Evolutionary conservation across 2,888 invertebrate species (phyloP), one percentile per base, ranked within the genome.

Genomic region (Syrphus vitripennis): DNA sequence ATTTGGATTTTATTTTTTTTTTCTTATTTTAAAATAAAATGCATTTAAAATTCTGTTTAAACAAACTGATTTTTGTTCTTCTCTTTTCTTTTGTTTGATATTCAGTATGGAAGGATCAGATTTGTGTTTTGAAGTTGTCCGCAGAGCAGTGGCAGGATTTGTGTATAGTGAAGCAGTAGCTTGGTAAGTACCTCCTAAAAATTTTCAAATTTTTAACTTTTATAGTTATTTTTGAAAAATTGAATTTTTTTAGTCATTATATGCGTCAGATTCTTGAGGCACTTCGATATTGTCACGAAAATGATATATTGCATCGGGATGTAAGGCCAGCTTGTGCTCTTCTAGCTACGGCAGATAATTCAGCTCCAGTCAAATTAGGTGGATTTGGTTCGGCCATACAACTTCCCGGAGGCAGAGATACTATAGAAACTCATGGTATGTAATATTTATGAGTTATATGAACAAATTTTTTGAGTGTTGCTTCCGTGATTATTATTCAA

Each of bases 151-250:
- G 37, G 97, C 98, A 71, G 99, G 99, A 88, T 99, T 99, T 93
- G 98, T 98, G 82, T 99, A 99, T 94, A 99, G 99, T 91, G 99
- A 99, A 94, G 98, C 99, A 53, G 99, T 99, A 72, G 98, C 98
- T 88, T 99, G 98, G 98, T 98, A 94, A 94, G 94, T 92, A 7
- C 2, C n/a, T n/a, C n/a, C n/a, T 5, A 12, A 3, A 5, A 9
- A 19, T 1, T 12, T 55, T 77, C 42, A 6, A 10, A n/a, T 53
- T 26, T 67, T 55, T 12, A 31, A 14, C 0, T 7, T 26, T 50
- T 48, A 42, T 1, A 37, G 70, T 24, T 21, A 37, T 53, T 14
- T 26, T 1, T 48, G 3, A 48, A 21, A 14, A 50, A 37, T 50
- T 57, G 29, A 59, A 50, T 31, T 83, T 42, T n/a, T 50, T 1